Conservation (phyloP, 2,888 invertebrate genomes). For the Baccha elongata region DNA sequence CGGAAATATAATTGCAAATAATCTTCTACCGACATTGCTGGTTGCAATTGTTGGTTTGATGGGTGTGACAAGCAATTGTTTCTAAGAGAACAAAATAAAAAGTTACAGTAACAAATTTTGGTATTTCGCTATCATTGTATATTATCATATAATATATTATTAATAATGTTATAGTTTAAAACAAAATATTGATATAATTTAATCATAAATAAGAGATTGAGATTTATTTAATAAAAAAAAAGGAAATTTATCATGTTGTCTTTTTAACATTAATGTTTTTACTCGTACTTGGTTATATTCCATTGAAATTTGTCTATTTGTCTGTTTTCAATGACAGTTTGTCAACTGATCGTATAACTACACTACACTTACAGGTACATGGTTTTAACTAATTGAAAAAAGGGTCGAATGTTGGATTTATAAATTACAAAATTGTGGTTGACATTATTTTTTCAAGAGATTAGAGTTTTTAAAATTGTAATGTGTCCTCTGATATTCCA, state of each 20-base stretch:
- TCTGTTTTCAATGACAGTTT: too few relatives aligned
- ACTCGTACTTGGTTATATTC: too few relatives aligned
- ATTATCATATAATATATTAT: constrained; percentile 62
- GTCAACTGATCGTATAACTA: too few relatives aligned
- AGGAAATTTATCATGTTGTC: background rate
- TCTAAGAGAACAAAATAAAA: background rate
- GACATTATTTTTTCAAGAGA: too few relatives aligned
- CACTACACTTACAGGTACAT: too few relatives aligned
- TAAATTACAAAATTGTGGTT: too few relatives aligned
- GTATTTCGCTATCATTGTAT: constrained; percentile 56
- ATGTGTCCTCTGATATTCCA: too few relatives aligned
- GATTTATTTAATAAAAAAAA: constrained; percentile 10
- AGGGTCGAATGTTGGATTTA: too few relatives aligned
- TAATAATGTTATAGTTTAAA: constrained; percentile 46
- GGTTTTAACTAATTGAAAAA: too few relatives aligned
- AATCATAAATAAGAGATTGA: constrained; percentile 34
- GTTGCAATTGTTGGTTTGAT: constrained; percentile 41
- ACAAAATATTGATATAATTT: constrained; percentile 45
- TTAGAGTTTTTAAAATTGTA: too few relatives aligned
- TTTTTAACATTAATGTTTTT: too few relatives aligned
- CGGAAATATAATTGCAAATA: constrained; percentile 32
- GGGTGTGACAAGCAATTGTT: constrained; percentile 13
- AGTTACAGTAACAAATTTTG: constrained; percentile 1
- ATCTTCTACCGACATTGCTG: constrained; percentile 43
- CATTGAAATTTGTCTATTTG: too few relatives aligned